Evolutionary conservation across 2,113 vertebrate species (phyloP), one percentile per base, ranked within the genome.

Genomic region (Zosterops lateralis): DNA sequence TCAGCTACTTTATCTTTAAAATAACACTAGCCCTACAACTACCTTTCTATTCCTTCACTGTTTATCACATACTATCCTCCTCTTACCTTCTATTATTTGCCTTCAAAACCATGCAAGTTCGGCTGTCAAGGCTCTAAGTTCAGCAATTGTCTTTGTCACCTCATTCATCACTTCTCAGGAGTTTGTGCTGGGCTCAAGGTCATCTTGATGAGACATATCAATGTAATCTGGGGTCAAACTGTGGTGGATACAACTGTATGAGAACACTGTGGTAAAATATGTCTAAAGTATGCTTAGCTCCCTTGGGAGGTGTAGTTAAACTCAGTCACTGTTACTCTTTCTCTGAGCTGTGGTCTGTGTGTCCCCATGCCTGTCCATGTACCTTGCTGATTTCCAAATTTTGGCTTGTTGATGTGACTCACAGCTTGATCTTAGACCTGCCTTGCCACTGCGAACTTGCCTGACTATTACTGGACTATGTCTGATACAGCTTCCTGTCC

Each of bases 71-170:
- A 10, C 5, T 64, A 20, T 51, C 26, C 17, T 66, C 12, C 31
- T 61, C 29, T 79, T 29, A 21, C 7, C 10, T 68, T 68, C 31
- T 28, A 25, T 60, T 76, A 57, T 40, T 67, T 76, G 8, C 32
- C 29, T 73, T 73, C 64, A 67, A 92, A 80, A 31, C 22, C 5
- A 34, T 17, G 8, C 56, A 56, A 36, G 32, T n/a, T 65, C 21
- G 1, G 2, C 19, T 64, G 2, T 29, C 1, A 1, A 22, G 8
- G 6, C 12, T 62, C 10, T 24, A 40, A 80, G 9, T 45, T 28
- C 36, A 89, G 22, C 17, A 62, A 12, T 13, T 28, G 3, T 17
- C 26, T 47, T 62, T 56, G 9, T 20, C 26, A 57, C 9, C 22
- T 80, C 34, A 45, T 67, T 87, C 1, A 2, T 80, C 7, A n/a